Evolutionary conservation across 1,140 invertebrate species (phyloP), one percentile per base, ranked within the genome.

Genomic region (Drosophila equinoxialis): DNA sequence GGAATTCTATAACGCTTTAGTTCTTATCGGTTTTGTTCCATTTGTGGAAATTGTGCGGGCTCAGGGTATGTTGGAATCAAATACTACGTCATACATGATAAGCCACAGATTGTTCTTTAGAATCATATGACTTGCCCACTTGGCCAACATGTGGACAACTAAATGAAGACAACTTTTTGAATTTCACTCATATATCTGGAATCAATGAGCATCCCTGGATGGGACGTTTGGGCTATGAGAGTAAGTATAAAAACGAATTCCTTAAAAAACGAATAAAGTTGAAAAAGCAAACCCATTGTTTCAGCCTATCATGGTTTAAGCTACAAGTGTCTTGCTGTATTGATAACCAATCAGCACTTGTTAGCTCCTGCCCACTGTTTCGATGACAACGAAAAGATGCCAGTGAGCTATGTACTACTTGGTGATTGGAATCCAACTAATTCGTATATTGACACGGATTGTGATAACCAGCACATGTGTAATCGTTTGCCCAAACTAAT

Each of bases 341-440:
- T 76, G 2, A 76, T 76, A 10, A 39, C 64, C 1, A 26, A 14
- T 2, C 74, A 67, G 11, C 45, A 72, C 63, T 45, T 76, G 20
- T 45, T 76, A 35, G 51, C 74, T 2, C 74, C 74, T 0, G 74
- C 74, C 0, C 59, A 72, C 4, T 76, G 74, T 14, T 72, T 67
- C n/a, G 42, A 59, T 45, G 59, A 63, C n/a, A 20, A n/a, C 11
- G 64, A 30, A 23, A 17, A 39, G 13, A 8, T n/a, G 2, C 48
- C 63, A 0, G 26, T 67, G 0, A 30, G 30, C 6, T 61, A 63
- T 37, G 65, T 45, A 4, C 42, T 76, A 6, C 37, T 76, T 3
- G 74, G 74, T 8, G 74, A 76, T n/a, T 76, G 74, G 74, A 76
- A 76, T 64, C 65, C 74, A 0, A 57, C 23, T 1, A 76, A 76